phyloP scores from a whole-genome alignment of 2,113 vertebrate species.

The Hippocampus comes region DNA sequence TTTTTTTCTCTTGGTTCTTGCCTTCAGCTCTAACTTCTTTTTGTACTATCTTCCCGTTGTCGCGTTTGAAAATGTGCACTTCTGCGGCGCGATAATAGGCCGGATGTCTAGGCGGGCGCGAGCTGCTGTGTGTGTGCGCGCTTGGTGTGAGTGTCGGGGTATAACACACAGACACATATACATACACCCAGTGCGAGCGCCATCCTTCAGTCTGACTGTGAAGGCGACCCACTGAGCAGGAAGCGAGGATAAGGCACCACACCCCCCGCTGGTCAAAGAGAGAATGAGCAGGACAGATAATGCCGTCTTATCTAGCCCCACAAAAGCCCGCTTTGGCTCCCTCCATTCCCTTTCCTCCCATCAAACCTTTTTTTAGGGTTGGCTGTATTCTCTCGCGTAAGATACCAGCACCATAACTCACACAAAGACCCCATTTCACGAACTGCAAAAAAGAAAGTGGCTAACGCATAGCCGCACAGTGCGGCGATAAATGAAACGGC shows the following conservation, averaged over 20 bases:
- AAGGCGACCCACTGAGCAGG: constrained; percentile 52
- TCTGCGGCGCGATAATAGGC: constrained; percentile 46
- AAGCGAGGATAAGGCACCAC: constrained; percentile 52
- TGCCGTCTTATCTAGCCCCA: constrained; percentile 53
- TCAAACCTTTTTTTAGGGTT: neutral
- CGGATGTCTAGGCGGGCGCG: constrained; percentile 23
- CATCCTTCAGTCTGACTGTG: constrained; percentile 55
- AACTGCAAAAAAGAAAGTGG: neutral
- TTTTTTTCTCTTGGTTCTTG: neutral
- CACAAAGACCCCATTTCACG: neutral
- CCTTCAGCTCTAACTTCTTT: constrained; percentile 2
- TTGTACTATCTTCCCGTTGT: neutral
- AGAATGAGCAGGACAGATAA: constrained; percentile 65
- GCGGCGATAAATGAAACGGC: no score
- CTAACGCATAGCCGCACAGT: no score
- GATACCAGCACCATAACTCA: neutral
- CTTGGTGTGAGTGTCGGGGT: neutral
- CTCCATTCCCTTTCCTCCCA: neutral
- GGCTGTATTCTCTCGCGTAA: neutral
- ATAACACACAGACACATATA: neutral
- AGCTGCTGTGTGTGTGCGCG: neutral
- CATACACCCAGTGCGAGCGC: constrained; percentile 9
- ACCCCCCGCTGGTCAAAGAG: constrained; percentile 58
- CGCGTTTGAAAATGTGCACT: constrained; percentile 29
- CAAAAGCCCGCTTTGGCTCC: constrained; percentile 14